A percentile compares a stretch with the other conserved stretches of the same genome.
Evolutionary conservation across 2,888 invertebrate species (phyloP).

Genomic region (Ellobium chinense): DNA sequence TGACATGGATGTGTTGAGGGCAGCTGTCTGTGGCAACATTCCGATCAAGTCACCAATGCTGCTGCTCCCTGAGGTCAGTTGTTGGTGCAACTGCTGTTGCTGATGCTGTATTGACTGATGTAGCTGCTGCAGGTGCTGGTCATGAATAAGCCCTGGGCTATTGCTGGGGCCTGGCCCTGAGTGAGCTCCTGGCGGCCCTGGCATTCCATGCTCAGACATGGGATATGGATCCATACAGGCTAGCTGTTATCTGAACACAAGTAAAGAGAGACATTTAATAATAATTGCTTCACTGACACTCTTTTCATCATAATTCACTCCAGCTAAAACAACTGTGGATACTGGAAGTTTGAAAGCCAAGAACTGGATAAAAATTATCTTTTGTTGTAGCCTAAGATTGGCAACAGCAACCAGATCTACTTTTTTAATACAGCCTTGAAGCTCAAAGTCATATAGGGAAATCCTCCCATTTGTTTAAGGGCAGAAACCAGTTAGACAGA

Average conservation of each 20-base stretch:
- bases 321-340: no score
- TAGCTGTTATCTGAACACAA: background rate
- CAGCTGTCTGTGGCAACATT: constrained; percentile 45
- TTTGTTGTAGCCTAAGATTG: no score
- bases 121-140: constrained; percentile 45
- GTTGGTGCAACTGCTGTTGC: constrained; percentile 46
- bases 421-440: no score
- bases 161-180: constrained; percentile 21
- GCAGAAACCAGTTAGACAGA: no score
- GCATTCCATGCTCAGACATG: constrained; percentile 36
- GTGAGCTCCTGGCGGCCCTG: background rate
- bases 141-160: constrained; percentile 36
- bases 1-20: constrained; percentile 6
- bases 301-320: background rate
- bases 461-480: no score
- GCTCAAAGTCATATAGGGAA: no score
- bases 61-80: constrained; percentile 43
- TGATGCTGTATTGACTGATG: constrained; percentile 47
- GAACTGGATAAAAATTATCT: no score
- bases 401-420: no score
- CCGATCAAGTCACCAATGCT: constrained; percentile 46
- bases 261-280: background rate
- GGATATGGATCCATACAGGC: constrained; percentile 33
- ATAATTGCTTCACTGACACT: background rate
- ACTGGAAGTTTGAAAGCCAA: no score